Base-by-base conservation (phyloP, 2,797 vertebrate species). In the Parambassis ranga region DNA sequence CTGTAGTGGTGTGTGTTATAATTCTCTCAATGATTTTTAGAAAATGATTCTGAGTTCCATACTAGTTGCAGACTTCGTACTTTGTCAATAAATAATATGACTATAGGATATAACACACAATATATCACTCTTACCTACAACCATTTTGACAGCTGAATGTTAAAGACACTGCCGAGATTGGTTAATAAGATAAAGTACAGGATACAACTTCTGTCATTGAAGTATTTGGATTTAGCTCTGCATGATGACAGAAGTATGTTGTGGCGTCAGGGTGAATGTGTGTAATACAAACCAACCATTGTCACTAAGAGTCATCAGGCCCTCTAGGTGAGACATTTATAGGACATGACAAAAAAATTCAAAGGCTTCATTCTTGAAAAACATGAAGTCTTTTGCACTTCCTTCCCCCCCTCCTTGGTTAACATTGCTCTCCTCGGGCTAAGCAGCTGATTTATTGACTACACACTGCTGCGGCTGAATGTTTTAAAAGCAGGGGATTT, bases 401-500 rank as follows among this genome's bases (percentile, higher is more conserved):
- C 51, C 44, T 26, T 30, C 15, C 15, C 49, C 23, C 14, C 62
- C 10, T 9, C 23, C 30, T 2, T 10, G 4, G 35, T 77, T 76
- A 64, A 49, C 16, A 58, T 16, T 20, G 3, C 58, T 61, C 14
- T 82, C 79, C 82, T 69, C 47, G 5, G 79, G 86, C 72, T 11
- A 43, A 81, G 73, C 66, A 71, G 75, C 72, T 81, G 80, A 82
- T 89, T 84, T 88, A 87, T 82, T 78, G 79, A 79, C 75, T 53
- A 65, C 68, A 51, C 1, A 22, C 71, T 32, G 33, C 70, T 23
- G 41, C 10, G 37, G 49, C 57, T 62, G 47, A 49, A 50, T 60
- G 65, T 75, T 62, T 77, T 60, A 74, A 71, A 77, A 72, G 70
- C 20, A 18, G 56, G 68, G 75, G 70, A 52, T 65, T 83, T 77